phyloP scores from a whole-genome alignment of 2,113 vertebrate genomes.

The Eurystomus gularis region DNA sequence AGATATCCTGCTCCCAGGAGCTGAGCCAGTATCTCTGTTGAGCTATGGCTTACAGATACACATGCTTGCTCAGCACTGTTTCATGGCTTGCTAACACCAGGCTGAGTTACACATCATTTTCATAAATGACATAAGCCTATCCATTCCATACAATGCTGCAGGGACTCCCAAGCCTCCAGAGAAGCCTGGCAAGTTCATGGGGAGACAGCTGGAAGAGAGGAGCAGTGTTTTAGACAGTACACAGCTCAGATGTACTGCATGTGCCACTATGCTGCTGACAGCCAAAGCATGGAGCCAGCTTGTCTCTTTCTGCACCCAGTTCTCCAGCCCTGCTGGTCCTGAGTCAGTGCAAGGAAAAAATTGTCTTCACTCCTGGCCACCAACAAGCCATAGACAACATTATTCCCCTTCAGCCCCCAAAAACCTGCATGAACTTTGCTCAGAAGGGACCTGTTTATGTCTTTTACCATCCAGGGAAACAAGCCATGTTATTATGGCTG shows the following conservation, averaged over 20 bases:
- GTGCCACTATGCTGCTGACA: background rate
- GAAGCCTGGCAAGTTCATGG: background rate
- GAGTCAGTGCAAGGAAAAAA: background rate
- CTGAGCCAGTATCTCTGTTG: background rate
- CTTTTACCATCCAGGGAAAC: background rate
- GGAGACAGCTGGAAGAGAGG: background rate
- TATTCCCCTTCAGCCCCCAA: background rate
- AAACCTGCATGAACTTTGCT: background rate
- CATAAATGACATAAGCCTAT: background rate
- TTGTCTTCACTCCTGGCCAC: background rate
- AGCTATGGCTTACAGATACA: background rate
- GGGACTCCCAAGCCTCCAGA: background rate
- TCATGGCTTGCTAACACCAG: background rate
- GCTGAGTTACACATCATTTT: background rate
- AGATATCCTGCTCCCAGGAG: background rate
- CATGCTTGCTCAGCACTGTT: rapidly evolving
- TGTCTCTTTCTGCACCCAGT: background rate
- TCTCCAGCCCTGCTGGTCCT: background rate
- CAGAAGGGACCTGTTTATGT: background rate
- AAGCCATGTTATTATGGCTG: background rate
- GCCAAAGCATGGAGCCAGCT: background rate
- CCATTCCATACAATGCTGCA: background rate
- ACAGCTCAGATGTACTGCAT: background rate
- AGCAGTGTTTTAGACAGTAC: background rate
- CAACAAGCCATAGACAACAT: background rate